These are phyloP conservation scores for Remorina albescens DNA, from an alignment of 2,797 vertebrate species.

Conservation along the genomic window DNA sequence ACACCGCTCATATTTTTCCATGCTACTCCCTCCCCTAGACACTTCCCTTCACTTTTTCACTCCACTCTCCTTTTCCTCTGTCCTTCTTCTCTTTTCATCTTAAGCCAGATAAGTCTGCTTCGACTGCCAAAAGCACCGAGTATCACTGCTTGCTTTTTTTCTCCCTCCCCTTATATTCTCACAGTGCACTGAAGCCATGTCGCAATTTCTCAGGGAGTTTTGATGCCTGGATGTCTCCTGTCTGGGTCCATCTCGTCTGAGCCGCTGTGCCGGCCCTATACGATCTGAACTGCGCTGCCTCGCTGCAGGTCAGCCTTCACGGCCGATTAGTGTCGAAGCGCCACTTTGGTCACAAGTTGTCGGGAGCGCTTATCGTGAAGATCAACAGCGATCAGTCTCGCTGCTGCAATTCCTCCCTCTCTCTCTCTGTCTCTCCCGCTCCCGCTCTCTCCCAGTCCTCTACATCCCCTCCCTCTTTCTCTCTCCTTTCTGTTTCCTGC, in stretches of 20 bases:
- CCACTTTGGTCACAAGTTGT: constrained; percentile 96
- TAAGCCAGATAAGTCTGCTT: constrained; percentile 77
- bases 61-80: constrained; percentile 68
- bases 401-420: constrained; percentile 54
- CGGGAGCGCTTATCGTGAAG: constrained; percentile 92
- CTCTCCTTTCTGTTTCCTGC: constrained; percentile 69
- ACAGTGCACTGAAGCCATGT: constrained; percentile 82
- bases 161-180: constrained; percentile 75
- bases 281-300: constrained; percentile 92
- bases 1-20: constrained; percentile 59
- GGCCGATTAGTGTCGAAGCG: constrained; percentile 97
- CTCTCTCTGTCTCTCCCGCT: constrained; percentile 41
- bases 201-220: constrained; percentile 85
- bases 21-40: constrained; percentile 37
- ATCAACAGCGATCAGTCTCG: constrained; percentile 89
- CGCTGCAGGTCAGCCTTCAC: constrained; percentile 97
- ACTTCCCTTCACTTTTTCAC: constrained; percentile 65
- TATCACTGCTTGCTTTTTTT: constrained; percentile 71
- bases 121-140: constrained; percentile 81
- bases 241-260: constrained; percentile 87
- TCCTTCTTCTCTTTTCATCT: constrained; percentile 82
- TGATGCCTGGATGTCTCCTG: constrained; percentile 96
- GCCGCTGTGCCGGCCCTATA: constrained; percentile 85
- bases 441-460: constrained; percentile 65
- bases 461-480: constrained; percentile 60